These are phyloP conservation scores for Caenorhabditis drosophilae DNA, from an alignment of 2,888 invertebrate species.

Conservation along the genomic window DNA sequence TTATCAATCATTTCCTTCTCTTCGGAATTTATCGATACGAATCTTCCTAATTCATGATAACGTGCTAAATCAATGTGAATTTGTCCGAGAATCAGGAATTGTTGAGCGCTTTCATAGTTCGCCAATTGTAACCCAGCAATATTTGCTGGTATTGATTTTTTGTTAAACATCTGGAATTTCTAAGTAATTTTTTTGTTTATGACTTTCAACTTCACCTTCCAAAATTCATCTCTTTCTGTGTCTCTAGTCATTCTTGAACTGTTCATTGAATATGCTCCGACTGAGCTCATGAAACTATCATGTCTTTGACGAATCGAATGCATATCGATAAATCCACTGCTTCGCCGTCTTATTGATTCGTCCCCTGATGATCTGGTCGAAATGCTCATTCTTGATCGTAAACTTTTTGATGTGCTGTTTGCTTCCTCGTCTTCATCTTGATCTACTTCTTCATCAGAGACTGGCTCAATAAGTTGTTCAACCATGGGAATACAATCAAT, in stretches of 20 bases:
- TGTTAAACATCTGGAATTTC: constrained; percentile 48
- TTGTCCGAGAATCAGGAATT: constrained; percentile 72
- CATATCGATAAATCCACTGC: constrained; percentile 28
- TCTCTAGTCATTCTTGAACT: constrained; percentile 51
- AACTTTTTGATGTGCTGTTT: constrained; percentile 9
- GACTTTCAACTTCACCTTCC: no score
- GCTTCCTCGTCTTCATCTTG: constrained; percentile 22
- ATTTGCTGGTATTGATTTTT: constrained; percentile 59
- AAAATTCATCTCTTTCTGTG: constrained; percentile 58
- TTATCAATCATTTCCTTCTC: constrained; percentile 31
- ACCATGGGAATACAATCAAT: constrained; percentile 34
- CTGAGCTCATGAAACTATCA: constrained; percentile 28
- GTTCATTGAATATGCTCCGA: constrained; percentile 38
- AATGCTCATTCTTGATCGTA: constrained; percentile 6
- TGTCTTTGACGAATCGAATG: constrained; percentile 30
- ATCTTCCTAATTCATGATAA: constrained; percentile 74
- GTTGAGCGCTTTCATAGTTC: constrained; percentile 36
- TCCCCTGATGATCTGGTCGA: constrained; percentile 27
- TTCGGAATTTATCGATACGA: constrained; percentile 59
- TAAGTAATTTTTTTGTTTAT: no score
- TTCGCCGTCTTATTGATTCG: constrained; percentile 8
- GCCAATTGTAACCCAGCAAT: constrained; percentile 66
- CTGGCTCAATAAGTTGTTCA: constrained; percentile 31
- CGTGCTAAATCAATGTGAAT: constrained; percentile 74
- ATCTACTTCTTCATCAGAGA: constrained; percentile 32